phyloP scores from a whole-genome alignment of 2,888 invertebrate genomes.

The Trissolcus brochymenae region DNA sequence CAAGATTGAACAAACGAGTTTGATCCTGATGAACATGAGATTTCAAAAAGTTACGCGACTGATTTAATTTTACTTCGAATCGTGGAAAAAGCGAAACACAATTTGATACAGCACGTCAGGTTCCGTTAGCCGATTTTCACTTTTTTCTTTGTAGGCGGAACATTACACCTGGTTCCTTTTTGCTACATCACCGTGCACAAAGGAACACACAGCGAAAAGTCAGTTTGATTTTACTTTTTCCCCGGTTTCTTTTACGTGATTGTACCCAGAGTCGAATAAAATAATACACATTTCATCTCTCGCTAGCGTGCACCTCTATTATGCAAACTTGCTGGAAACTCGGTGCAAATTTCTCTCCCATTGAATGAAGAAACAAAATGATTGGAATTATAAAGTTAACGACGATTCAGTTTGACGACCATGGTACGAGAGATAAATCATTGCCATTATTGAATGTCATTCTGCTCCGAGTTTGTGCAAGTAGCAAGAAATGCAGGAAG shows the following conservation, averaged over 20 bases:
- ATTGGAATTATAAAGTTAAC: slow-evolving; percentile 7
- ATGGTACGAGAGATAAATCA: slow-evolving; percentile 34
- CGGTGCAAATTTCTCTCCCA: neutral
- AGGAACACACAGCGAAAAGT: slow-evolving; percentile 6
- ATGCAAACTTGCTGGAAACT: slow-evolving; percentile 1
- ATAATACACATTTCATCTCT: neutral
- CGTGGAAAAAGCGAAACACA: slow-evolving; percentile 18
- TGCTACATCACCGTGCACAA: slow-evolving; percentile 7
- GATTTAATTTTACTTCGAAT: slow-evolving; percentile 19
- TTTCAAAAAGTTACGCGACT: slow-evolving; percentile 7
- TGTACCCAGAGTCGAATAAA: neutral
- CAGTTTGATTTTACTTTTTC: neutral
- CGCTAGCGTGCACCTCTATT: neutral
- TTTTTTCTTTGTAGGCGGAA: slow-evolving; percentile 23
- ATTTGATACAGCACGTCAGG: slow-evolving; percentile 18
- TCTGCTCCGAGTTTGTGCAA: slow-evolving; percentile 10
- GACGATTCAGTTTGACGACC: slow-evolving; percentile 24
- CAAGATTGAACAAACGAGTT: no score
- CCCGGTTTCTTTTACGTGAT: slow-evolving; percentile 10
- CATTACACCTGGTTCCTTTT: slow-evolving; percentile 28
- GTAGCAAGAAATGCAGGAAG: slow-evolving; percentile 53
- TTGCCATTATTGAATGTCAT: slow-evolving; percentile 28
- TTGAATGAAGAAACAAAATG: neutral
- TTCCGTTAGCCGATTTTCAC: slow-evolving; percentile 38
- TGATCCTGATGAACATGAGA: neutral